A percentile compares a stretch with the other conserved stretches of the same genome.
Evolutionary conservation across 2,797 vertebrate genomes (phyloP).

Genomic region (Oceanodroma leucorhoa): DNA sequence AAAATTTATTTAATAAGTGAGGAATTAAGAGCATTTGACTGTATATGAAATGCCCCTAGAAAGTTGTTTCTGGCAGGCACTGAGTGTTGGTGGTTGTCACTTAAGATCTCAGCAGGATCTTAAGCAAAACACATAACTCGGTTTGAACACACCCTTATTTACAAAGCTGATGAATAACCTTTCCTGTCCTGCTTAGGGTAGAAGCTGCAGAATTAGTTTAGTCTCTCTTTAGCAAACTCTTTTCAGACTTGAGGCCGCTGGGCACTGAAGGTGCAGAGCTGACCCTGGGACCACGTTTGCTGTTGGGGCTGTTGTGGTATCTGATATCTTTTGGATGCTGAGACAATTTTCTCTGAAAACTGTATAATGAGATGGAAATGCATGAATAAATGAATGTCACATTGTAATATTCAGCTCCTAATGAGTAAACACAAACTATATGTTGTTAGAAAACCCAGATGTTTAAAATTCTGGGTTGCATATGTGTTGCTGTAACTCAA

Average conservation of each 20-base stretch:
- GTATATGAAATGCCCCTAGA: background rate
- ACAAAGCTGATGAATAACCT: background rate
- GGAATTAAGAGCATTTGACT: background rate
- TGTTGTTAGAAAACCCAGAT: background rate
- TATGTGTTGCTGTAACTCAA: background rate
- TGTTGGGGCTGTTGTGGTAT: background rate
- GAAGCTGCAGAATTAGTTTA: background rate
- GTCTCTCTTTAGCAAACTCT: background rate
- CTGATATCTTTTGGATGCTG: background rate
- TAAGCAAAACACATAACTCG: background rate
- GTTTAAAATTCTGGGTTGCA: background rate
- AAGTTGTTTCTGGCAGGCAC: background rate
- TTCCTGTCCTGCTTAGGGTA: background rate
- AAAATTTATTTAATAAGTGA: background rate
- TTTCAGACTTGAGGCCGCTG: background rate
- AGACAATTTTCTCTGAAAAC: background rate
- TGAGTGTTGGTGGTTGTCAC: background rate
- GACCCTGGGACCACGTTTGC: background rate
- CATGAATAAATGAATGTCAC: background rate
- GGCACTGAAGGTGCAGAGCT: background rate
- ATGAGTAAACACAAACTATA: background rate
- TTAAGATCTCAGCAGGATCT: background rate
- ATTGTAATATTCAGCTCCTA: background rate
- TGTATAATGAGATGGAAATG: background rate
- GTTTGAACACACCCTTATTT: background rate